phyloP scores from a whole-genome alignment of 2,888 invertebrate genomes.

The Creontiades dilutus region DNA sequence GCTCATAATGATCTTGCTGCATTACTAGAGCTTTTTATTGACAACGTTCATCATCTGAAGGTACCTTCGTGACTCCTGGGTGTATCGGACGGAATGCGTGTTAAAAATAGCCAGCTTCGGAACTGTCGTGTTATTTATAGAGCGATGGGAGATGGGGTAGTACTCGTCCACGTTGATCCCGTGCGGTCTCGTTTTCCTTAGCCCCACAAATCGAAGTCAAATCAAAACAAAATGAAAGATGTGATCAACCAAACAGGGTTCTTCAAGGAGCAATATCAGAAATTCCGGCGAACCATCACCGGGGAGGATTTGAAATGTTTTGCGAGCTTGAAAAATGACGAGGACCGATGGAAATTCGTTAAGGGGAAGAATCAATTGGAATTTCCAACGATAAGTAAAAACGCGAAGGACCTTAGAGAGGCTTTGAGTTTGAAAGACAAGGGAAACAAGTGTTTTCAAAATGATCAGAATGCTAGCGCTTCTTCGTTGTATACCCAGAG shows the following conservation, averaged over 20 bases:
- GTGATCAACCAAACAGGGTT: conserved; percentile 63
- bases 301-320: conserved; percentile 84
- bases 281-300: conserved; percentile 81
- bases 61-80: too few relatives aligned
- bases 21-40: too few relatives aligned
- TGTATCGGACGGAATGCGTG: too few relatives aligned
- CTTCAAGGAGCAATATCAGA: conserved; percentile 75
- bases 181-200: not conserved
- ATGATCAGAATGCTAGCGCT: conserved; percentile 85
- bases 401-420: conserved; percentile 68
- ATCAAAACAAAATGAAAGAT: conserved; percentile 44
- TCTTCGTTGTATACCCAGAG: conserved; percentile 85
- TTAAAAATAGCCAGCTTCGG: not conserved
- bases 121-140: not conserved
- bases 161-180: not conserved
- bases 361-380: conserved; percentile 43
- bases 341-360: conserved; percentile 83
- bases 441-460: conserved; percentile 87
- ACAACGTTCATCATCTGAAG: too few relatives aligned
- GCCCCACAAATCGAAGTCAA: not conserved
- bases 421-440: conserved; percentile 84
- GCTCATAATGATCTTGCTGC: too few relatives aligned
- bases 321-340: conserved; percentile 82
- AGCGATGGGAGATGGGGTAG: not conserved
- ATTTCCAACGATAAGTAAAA: conserved; percentile 21